These are phyloP conservation scores for Bombus affinis DNA, from an alignment of 1,140 invertebrate genomes.

Conservation along the genomic window DNA sequence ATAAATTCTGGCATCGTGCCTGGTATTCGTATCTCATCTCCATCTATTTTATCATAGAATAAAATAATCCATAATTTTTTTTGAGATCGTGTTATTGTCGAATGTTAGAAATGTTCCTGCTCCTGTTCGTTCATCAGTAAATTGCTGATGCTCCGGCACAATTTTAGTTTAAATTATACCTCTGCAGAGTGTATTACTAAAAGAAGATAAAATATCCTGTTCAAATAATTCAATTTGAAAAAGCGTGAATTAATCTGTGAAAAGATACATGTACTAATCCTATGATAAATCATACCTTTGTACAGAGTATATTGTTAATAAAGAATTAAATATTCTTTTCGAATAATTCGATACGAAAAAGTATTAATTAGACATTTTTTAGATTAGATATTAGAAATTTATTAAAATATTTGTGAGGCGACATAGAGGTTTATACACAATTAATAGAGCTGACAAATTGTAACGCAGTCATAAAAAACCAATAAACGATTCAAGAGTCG, in stretches of 20 bases:
- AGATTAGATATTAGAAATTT: no score
- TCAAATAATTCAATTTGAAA: neutral
- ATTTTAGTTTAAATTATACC: neutral
- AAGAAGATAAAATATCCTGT: neutral
- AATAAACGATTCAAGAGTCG: neutral
- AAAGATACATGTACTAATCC: neutral
- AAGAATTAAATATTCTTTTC: neutral
- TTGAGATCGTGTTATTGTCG: no score
- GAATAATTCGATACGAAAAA: neutral
- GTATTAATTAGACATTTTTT: no score
- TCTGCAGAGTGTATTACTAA: neutral
- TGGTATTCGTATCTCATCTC: neutral
- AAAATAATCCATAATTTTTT: constrained; percentile 5
- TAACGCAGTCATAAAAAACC: neutral
- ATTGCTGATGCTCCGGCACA: neutral
- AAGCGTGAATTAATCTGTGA: neutral
- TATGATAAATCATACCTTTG: neutral
- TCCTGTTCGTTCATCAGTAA: no score
- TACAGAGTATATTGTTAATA: neutral
- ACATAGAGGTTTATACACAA: neutral
- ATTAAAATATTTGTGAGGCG: neutral
- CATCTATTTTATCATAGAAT: neutral
- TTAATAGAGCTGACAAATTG: neutral
- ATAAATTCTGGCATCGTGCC: constrained; percentile 27
- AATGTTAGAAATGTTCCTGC: neutral